phyloP scores from a whole-genome alignment of 2,888 invertebrate species.

The Gastracanthus pulcherrimus region DNA sequence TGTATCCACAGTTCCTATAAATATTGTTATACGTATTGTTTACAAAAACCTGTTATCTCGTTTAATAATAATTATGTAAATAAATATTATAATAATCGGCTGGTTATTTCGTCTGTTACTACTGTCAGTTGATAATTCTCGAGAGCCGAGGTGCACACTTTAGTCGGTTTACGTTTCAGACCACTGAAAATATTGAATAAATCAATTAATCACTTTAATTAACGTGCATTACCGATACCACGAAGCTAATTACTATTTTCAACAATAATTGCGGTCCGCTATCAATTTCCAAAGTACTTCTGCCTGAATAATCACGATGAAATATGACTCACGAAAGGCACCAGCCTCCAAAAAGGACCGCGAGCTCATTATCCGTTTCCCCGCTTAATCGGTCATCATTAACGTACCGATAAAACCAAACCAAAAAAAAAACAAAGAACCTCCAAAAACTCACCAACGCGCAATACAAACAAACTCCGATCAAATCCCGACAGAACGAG shows the following conservation, averaged over 20 bases:
- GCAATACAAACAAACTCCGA: not conserved
- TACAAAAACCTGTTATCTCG: no score
- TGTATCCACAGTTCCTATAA: no score
- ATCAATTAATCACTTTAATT: not conserved
- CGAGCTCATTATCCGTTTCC: constrained; percentile 2
- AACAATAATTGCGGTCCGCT: not conserved
- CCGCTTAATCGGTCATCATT: constrained; percentile 14
- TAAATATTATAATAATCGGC: no score
- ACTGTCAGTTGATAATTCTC: no score
- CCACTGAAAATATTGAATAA: not conserved
- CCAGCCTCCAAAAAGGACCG: not conserved
- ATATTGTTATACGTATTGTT: no score
- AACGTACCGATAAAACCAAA: constrained; percentile 26
- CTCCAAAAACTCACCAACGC: no score
- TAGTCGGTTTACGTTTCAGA: no score
- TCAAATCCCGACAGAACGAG: not conserved
- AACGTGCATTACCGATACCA: not conserved
- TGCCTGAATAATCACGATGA: not conserved
- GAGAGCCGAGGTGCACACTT: no score
- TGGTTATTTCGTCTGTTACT: not conserved
- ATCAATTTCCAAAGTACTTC: not conserved
- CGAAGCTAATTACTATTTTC: not conserved
- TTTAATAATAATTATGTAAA: no score
- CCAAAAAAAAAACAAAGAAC: constrained; percentile 11
- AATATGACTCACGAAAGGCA: not conserved